Evolutionary conservation across 2,797 vertebrate species (phyloP), one percentile per base, ranked within the genome.

Genomic region (Eulemur albifrons): DNA sequence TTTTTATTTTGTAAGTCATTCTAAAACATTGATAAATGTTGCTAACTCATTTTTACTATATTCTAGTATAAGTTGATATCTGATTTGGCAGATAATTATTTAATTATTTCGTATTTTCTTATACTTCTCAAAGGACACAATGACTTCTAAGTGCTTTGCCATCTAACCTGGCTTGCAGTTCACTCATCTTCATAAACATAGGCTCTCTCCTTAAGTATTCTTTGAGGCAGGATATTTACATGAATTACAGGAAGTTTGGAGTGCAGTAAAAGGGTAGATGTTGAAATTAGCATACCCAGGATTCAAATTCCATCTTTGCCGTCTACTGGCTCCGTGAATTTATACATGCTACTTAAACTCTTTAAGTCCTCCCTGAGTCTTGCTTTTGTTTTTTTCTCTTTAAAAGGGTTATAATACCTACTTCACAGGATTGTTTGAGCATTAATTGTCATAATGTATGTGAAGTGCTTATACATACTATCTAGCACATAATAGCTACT

Each of bases 1-100:
- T 81, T 92, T 91, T 92, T 57, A 50, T 92, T 81, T 96, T 83
- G n/a, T 81, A 94, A 93, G 20, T 91, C 40, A n/a, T 82, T 94
- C 30, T 95, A 70, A 88, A 96, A 83, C 40, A 80, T 88, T 4
- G 61, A 23, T 77, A 45, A 38, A 79, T 45, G 40, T 92, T 90
- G 88, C 48, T 77, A 87, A 67, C n/a, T 90, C 30, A 38, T 96
- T 65, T 81, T 50, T 85, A 70, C 27, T 77, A 4, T 81, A 85
- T 27, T 77, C 18, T 88, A 21, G 11, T 75, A 20, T 77, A 86
- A 61, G 17, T n/a, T 65, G 63, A n/a, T 72, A 65, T 32, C 25
- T 90, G 30, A 77, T 80, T 96, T 90, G 84, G 25, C 40, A 59
- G 27, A n/a, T 23, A 89, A 10, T 88, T 63, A 63, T 11, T 65